Base-by-base conservation (phyloP, 2,113 vertebrate genomes). In the Pristiophorus japonicus region DNA sequence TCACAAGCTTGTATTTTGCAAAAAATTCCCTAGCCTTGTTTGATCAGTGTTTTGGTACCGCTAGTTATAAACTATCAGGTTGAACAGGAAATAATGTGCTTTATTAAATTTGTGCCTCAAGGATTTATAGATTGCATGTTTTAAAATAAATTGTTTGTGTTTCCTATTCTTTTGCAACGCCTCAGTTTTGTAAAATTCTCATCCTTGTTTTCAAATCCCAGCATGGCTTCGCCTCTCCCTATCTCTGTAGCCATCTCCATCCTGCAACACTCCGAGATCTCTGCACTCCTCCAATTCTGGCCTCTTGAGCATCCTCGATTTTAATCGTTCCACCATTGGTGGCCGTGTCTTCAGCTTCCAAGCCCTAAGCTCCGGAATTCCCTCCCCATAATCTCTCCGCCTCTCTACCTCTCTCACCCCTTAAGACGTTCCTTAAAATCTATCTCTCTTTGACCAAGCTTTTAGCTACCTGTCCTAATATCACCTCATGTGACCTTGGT, bases 91-190 rank as follows among this genome's bases (percentile, higher is more conserved):
- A 94, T 67, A 2, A 47, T 24, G 42, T 66, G 91, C 62, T 45
- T 93, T 93, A 47, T 70, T 65, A 67, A 70, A 67, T 59, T 67
- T 4, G 22, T 47, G 10, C 47, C 42, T 45, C 51, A 55, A 34
- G 38, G 38, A 66, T 66, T 65, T 65, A 93, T 66, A 47, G 22
- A 8, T 4, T 70, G 42, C 12, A 47, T 30, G n/a, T 94, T 94
- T 94, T 51, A 94, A 70, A 70, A 94, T 94, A 4, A 47, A 70
- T 94, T 70, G 91, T 70, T 70, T 47, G 10, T 20, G 34, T 92
- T 67, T 47, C 16, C 38, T 11, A 66, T 27, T 66, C 30, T 59
- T 91, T 91, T 6, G 27, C 59, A 18, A 42, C 0, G n/a, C 38
- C n/a, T 42, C 38, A 0, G 11, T 18, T 81, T 51, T 42, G 4